Percentiles rank a stretch among this genome's conserved stretches.
Conservation (phyloP, 2,113 vertebrate genomes). For the Azemiops feae region DNA sequence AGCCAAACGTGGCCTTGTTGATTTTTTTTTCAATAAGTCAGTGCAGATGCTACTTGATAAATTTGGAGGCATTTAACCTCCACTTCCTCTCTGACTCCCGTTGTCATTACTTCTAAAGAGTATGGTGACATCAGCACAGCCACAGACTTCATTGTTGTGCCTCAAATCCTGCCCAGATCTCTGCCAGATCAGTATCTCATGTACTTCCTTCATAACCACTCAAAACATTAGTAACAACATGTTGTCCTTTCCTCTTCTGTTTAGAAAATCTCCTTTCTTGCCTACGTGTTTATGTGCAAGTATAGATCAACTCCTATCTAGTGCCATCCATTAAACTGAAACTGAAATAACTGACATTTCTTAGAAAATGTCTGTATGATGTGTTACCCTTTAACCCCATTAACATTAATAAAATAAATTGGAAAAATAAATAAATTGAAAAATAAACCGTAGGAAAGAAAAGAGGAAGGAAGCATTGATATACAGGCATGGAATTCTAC, state of each 20-base stretch:
- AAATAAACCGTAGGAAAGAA: not conserved
- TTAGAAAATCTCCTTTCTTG: not conserved
- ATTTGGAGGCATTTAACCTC: conserved; percentile 37
- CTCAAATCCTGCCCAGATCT: conserved; percentile 39
- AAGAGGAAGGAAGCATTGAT: not conserved
- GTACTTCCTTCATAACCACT: not conserved
- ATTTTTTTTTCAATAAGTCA: conserved; percentile 51
- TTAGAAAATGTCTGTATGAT: not conserved
- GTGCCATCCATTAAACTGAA: not conserved
- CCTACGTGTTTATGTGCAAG: not conserved
- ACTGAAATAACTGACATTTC: conserved; percentile 8
- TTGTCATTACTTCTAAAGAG: conserved; percentile 4
- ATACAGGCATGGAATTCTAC: not conserved
- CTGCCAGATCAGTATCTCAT: not conserved
- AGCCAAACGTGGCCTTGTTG: not conserved
- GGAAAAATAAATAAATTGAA: not conserved
- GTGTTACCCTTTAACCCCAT: fast-evolving
- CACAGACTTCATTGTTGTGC: conserved; percentile 1
- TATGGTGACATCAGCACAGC: conserved; percentile 51
- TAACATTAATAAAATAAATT: not conserved
- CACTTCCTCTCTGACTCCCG: conserved; percentile 44
- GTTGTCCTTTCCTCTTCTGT: conserved; percentile 24
- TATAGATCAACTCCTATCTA: not conserved
- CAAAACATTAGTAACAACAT: conserved; percentile 17
- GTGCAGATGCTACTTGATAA: conserved; percentile 37